Percentiles rank a stretch among this genome's conserved stretches.
These are phyloP conservation scores for Xestia xanthographa DNA, from an alignment of 2,888 invertebrate genomes.

Conservation along the genomic window DNA sequence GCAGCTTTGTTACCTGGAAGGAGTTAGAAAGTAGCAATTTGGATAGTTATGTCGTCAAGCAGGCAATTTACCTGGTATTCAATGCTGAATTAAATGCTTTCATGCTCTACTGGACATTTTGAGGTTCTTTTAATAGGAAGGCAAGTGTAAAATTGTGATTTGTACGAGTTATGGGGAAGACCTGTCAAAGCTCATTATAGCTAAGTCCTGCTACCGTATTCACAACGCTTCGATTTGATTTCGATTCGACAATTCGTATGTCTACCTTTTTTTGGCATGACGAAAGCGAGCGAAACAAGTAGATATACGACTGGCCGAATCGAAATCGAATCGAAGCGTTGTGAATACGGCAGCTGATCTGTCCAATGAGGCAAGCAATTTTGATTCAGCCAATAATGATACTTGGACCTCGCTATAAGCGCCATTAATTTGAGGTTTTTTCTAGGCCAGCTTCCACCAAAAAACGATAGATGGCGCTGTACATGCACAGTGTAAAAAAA, in stretches of 20 bases:
- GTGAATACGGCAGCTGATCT: too few species aligned
- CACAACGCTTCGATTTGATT: too few species aligned
- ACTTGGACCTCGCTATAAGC: background rate
- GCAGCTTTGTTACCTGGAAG: constrained; percentile 33
- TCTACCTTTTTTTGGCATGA: too few species aligned
- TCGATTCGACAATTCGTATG: too few species aligned
- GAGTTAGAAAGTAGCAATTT: constrained; percentile 31
- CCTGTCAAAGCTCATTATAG: background rate
- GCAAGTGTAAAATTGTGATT: background rate
- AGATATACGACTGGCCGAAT: too few species aligned
- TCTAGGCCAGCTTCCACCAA: too few species aligned
- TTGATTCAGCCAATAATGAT: background rate
- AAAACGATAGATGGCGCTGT: too few species aligned
- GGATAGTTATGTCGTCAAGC: constrained; percentile 14
- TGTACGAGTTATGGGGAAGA: background rate
- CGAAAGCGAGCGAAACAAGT: too few species aligned
- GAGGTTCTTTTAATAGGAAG: background rate
- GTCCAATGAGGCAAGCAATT: background rate
- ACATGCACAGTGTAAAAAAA: too few species aligned
- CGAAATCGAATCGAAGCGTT: too few species aligned
- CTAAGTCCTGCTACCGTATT: too few species aligned
- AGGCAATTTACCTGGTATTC: constrained; percentile 2
- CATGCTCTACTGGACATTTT: background rate
- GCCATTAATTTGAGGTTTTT: background rate
- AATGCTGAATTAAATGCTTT: background rate